These are phyloP conservation scores for Coilia nasus DNA, from an alignment of 2,797 vertebrate species.

Conservation along the genomic window DNA sequence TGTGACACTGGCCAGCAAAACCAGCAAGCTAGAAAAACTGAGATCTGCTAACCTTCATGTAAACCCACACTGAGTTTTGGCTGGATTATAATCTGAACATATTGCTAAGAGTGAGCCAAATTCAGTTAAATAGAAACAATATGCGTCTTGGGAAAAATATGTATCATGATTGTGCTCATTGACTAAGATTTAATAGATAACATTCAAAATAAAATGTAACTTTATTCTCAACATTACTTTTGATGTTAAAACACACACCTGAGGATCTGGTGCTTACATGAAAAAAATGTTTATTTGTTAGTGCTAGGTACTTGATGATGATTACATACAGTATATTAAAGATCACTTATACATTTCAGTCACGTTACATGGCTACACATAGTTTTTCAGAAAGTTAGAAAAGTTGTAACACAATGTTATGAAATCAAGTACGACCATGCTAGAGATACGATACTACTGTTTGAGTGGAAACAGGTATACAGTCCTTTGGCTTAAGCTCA, in stretches of 20 bases:
- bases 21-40: no score
- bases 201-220: neutral
- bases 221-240: neutral
- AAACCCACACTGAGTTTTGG: no score
- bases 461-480: constrained; percentile 15
- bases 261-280: neutral
- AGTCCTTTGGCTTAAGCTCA: constrained; percentile 25
- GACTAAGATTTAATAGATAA: no score
- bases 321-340: constrained; percentile 19
- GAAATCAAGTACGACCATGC: constrained; percentile 24
- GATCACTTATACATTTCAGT: constrained; percentile 23
- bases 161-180: no score
- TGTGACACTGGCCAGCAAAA: no score
- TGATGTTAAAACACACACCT: neutral
- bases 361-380: constrained; percentile 25
- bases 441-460: constrained; percentile 19
- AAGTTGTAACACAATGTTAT: constrained; percentile 26
- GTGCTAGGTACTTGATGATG: constrained; percentile 16
- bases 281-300: constrained; percentile 17
- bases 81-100: no score
- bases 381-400: constrained; percentile 19
- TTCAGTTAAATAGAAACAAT: no score
- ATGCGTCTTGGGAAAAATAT: no score
- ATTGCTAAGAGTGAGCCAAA: no score
- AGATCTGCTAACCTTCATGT: no score